Evolutionary conservation across 1,140 invertebrate species (phyloP).

Genomic region (honey bee (Apis mellifera)): Amel_HAv3.1 CM009932.2:14390001-14390500

Average conservation of each 20-base stretch:
- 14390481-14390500: conserved; percentile 95
- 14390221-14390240: neutral
- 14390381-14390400: conserved; percentile 2
- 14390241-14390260: too few relatives aligned
- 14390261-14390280: neutral
- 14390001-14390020: too few relatives aligned
- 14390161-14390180: conserved; percentile 44
- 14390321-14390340: neutral
- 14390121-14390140: neutral
- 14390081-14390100: too few relatives aligned
- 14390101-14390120: neutral
- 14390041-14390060: neutral
- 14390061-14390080: neutral
- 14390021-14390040: too few relatives aligned
- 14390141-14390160: neutral
- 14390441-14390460: neutral
- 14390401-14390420: conserved; percentile 16
- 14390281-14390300: neutral
- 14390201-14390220: neutral
- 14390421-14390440: neutral
- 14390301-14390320: neutral
- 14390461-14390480: conserved; percentile 87
- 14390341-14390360: conserved; percentile 11
- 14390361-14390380: neutral
- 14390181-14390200: neutral